Percentiles rank a stretch among this genome's conserved stretches.
Conservation (phyloP, 2,113 vertebrate genomes). For the Ictalurus furcatus region DNA sequence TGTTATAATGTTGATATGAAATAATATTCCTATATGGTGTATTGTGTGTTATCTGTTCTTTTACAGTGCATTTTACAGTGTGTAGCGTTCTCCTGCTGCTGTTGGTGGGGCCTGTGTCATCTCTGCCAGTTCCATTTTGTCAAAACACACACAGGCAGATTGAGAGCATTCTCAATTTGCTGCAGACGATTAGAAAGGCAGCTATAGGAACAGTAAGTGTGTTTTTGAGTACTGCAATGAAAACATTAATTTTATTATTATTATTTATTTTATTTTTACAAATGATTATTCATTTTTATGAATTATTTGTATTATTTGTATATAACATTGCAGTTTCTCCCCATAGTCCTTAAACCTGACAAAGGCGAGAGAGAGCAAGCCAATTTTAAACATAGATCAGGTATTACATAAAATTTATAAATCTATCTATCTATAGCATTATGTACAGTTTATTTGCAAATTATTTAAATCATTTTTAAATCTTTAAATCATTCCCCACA, state of each 20-base stretch:
- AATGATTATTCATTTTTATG: background rate
- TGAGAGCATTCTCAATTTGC: constrained; percentile 4
- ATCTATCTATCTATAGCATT: constrained; percentile 3
- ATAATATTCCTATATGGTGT: background rate
- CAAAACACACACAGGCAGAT: constrained; percentile 23
- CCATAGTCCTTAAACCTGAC: background rate
- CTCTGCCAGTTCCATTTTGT: background rate
- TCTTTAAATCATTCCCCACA: background rate
- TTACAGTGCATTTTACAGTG: constrained; percentile 15
- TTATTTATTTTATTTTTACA: background rate
- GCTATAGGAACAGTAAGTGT: background rate
- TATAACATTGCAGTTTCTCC: background rate
- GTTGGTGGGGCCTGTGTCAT: background rate
- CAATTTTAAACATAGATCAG: background rate
- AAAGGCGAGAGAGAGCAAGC: background rate
- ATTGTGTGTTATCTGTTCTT: background rate
- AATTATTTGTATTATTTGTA: background rate
- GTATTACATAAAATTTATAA: background rate
- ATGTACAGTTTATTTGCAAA: background rate
- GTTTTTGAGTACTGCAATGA: background rate
- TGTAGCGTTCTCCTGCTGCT: background rate
- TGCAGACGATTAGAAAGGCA: background rate
- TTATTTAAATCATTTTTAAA: background rate
- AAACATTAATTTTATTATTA: background rate
- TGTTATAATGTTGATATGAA: background rate